phyloP scores from a whole-genome alignment of 92 coral and sea anemone species.

The Siderastrea siderea region DNA sequence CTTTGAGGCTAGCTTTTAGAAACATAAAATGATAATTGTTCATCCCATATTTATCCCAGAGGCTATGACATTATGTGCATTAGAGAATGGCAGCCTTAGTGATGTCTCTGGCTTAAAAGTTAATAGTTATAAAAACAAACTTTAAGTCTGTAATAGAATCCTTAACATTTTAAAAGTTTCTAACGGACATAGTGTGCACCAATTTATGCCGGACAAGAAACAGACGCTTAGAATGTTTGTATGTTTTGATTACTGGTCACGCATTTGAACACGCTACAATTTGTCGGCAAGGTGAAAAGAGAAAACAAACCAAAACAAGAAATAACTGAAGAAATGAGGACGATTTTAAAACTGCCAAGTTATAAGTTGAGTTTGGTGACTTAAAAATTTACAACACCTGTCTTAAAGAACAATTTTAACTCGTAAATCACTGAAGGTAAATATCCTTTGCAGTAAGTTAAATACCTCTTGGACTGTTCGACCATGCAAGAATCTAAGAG shows the following conservation, averaged over 20 bases:
- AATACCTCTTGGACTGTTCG: too few relatives aligned
- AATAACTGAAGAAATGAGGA: neutral
- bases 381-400: neutral
- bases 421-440: too few relatives aligned
- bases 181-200: too few relatives aligned
- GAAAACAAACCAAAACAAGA: neutral
- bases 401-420: too few relatives aligned
- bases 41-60: neutral
- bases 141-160: too few relatives aligned
- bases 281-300: neutral
- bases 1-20: neutral
- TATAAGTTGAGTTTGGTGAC: neutral
- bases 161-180: neutral
- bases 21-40: too few relatives aligned
- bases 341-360: neutral
- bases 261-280: neutral
- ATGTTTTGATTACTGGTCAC: neutral
- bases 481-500: too few relatives aligned
- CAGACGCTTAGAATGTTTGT: too few relatives aligned
- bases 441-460: too few relatives aligned
- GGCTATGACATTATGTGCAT: neutral
- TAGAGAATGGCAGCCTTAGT: neutral
- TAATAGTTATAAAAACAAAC: too few relatives aligned
- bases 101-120: too few relatives aligned
- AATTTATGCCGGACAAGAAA: too few relatives aligned